Base-by-base conservation (phyloP, 2,113 vertebrate genomes). In the Bubo scandiacus region DNA sequence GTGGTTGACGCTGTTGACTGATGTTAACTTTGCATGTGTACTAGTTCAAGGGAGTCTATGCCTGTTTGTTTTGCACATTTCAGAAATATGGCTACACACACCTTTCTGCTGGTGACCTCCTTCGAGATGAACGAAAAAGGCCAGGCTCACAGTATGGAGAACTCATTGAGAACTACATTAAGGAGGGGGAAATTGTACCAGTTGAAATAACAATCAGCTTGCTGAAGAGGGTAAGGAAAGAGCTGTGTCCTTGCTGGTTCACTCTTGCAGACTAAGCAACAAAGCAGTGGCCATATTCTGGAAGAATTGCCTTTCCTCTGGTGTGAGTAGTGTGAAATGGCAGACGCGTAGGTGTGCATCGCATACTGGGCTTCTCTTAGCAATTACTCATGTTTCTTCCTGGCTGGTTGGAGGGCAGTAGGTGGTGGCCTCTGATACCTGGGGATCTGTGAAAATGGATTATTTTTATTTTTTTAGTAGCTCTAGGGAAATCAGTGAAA, bases 121-220 rank as follows among this genome's bases (percentile, higher is more conserved):
- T 99, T 92, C 98, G 99, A 74, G 99, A 98, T 26, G 99, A 99
- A 97, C 98, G 99, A 58, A 98, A 98, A 42, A 98, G 99, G 81
- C 98, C 98, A 42, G 98, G 97, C 49, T 99, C 99, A 2, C 98
- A 99, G 92, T 98, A 96, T 52, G 99, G 99, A 73, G 98, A 99
- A 94, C 99, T 99, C 87, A 99, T 99, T 85, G 99, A 98, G 96
- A 98, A 74, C 96, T 98, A 98, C 97, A 99, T 99, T 93, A 99
- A 98, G 94, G 99, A 99, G 57, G 99, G 99, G 43, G 99, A 98
- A 97, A 99, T 99, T 8, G 99, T 99, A 36, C 99, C 99, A 0
- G 99, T 99, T 86, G 98, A 99, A 97, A 99, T 99, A 97, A 99
- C 99, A 80, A 99, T 99, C 98, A 99, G 98, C 93, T 97, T 99